Evolutionary conservation across 2,888 invertebrate species (phyloP), one percentile per base, ranked within the genome.

Genomic region (Protonemura montana): DNA sequence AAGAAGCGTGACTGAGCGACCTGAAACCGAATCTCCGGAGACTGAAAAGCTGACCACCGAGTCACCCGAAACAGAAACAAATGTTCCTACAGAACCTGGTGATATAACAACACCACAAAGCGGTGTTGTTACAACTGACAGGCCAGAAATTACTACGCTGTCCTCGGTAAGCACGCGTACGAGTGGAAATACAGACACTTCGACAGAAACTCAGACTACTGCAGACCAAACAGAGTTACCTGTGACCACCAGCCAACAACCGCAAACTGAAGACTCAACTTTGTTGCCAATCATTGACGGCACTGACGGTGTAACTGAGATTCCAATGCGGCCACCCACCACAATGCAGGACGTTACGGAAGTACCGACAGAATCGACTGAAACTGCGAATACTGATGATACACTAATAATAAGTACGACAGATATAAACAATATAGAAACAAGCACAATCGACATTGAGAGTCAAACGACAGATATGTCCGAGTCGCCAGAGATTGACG

Each of bases 151-250:
- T 29, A 84, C 59, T 13, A 87, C 85, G 78, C 0, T 16, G 13
- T 25, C 41, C 21, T 13, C 84, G n/a, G 28, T 83, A 83, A 85
- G 35, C 10, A 35, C 35, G 3, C 35, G 35, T 35, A 6, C 83
- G 25, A 85, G 81, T 35, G 82, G 76, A 81, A 42, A 78, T 78
- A 77, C 35, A 86, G 87, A 81, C 86, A 87, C 87, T 78, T 88
- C 88, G 41, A 87, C 87, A 76, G 87, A 87, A 88, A 25, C 85
- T 77, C 87, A 76, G 87, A 87, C 88, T 21, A 82, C 76, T 16
- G 41, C 85, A 35, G 35, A 41, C 42, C 42, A 42, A 87, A 59
- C 59, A 59, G 59, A 59, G 13, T 21, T 1, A 21, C 59, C 59
- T 21, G 13, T 13, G 21, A 59, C 59, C 13, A 59, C 16, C 21